These are phyloP conservation scores for Fulica atra DNA, from an alignment of 2,113 vertebrate species.

Conservation along the genomic window DNA sequence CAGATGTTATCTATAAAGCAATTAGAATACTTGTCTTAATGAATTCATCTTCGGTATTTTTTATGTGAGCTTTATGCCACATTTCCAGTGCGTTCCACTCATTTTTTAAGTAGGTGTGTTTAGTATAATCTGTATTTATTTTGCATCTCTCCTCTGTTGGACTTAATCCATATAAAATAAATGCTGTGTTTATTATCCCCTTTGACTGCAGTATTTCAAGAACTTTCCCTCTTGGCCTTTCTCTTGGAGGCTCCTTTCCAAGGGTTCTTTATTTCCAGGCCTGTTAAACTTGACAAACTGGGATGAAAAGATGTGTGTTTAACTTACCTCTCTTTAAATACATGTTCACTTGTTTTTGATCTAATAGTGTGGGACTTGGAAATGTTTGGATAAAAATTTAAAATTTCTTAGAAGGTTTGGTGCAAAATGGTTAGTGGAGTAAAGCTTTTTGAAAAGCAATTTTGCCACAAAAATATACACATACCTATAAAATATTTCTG, in stretches of 20 bases:
- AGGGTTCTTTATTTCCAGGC: constrained; percentile 8
- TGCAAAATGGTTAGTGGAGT: neutral
- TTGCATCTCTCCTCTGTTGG: constrained; percentile 40
- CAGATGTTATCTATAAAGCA: neutral
- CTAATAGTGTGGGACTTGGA: neutral
- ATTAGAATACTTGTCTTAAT: constrained; percentile 7
- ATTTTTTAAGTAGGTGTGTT: constrained; percentile 39
- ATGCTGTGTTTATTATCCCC: constrained; percentile 43
- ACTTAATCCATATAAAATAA: constrained; percentile 57
- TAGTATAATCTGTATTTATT: constrained; percentile 54
- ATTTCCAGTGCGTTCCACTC: constrained; percentile 17
- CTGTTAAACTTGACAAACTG: neutral
- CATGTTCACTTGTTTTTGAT: neutral
- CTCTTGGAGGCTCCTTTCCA: constrained; percentile 15
- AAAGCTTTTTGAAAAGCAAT: neutral
- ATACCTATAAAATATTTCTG: neutral
- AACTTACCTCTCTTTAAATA: neutral
- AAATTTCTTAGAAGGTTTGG: neutral
- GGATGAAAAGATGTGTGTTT: constrained; percentile 6
- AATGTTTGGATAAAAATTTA: neutral
- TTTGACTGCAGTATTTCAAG: constrained; percentile 56
- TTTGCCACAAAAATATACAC: neutral
- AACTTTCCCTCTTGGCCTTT: constrained; percentile 15
- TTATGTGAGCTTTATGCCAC: neutral
- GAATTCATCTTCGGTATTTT: constrained; percentile 1